Evolutionary conservation across 2,113 vertebrate genomes (phyloP).

Genomic region (Gadus chalcogrammus): DNA sequence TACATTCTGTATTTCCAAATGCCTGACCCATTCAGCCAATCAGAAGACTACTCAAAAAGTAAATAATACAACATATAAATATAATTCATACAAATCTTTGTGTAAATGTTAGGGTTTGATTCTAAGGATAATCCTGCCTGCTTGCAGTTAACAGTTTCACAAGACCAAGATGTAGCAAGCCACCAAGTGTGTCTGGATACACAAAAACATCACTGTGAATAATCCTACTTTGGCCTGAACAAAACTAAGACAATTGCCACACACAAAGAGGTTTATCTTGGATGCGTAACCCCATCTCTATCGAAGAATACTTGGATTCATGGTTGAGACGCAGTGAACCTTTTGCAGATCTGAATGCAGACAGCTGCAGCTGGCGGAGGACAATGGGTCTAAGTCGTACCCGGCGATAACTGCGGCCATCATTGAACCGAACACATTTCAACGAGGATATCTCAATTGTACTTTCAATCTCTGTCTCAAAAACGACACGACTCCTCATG

Average conservation of each 20-base stretch:
- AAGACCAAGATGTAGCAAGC: no score
- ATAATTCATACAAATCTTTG: no score
- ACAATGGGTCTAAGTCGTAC: slow-evolving; percentile 2
- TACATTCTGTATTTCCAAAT: no score
- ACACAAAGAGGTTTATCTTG: not conserved
- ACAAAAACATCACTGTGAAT: slow-evolving; percentile 20
- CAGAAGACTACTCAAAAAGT: no score
- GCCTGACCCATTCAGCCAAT: no score
- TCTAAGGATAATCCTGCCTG: no score
- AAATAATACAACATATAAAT: no score
- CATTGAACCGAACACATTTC: slow-evolving; percentile 23
- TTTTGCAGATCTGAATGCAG: slow-evolving; percentile 33
- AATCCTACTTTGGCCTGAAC: slow-evolving; percentile 20
- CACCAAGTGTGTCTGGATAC: not conserved
- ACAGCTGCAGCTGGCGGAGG: slow-evolving; percentile 40
- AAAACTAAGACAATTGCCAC: no score
- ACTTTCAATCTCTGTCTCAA: no score
- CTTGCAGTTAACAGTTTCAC: no score
- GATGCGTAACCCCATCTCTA: slow-evolving; percentile 4
- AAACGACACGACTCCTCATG: not conserved
- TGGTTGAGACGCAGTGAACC: slow-evolving; percentile 20
- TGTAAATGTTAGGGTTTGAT: no score
- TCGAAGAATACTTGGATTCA: slow-evolving; percentile 31
- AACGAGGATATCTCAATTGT: no score
- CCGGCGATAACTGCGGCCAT: slow-evolving; percentile 23